Conservation (phyloP, 1,140 invertebrate genomes). For the Drosophila nikananu region DNA sequence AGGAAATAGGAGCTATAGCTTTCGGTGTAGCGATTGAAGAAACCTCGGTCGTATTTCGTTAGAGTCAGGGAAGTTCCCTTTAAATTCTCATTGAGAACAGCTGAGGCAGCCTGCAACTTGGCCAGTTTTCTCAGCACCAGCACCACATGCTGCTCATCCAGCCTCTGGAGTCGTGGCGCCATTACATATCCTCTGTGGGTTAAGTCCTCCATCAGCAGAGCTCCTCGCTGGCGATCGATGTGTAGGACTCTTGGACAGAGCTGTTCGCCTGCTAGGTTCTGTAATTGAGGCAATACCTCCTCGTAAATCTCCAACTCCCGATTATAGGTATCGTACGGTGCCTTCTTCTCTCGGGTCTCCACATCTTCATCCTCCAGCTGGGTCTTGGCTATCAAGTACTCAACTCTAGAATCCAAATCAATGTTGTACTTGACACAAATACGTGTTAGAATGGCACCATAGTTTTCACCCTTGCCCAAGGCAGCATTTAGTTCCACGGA, state of each 20-base stretch:
- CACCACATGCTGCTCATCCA: slow-evolving; percentile 86
- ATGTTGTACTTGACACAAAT: slow-evolving; percentile 39
- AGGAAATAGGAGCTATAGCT: slow-evolving; percentile 56
- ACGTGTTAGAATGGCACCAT: slow-evolving; percentile 60
- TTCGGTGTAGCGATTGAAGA: slow-evolving; percentile 68
- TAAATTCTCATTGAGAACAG: slow-evolving; percentile 30
- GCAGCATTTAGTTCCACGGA: slow-evolving; percentile 34
- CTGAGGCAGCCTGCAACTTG: slow-evolving; percentile 86
- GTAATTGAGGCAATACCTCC: slow-evolving; percentile 56
- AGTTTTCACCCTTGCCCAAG: slow-evolving; percentile 71
- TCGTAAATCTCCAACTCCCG: slow-evolving; percentile 68
- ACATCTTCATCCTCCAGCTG: slow-evolving; percentile 52
- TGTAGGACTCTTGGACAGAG: slow-evolving; percentile 49
- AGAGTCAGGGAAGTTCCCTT: slow-evolving; percentile 2
- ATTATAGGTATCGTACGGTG: slow-evolving; percentile 64
- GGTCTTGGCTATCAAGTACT: slow-evolving; percentile 61
- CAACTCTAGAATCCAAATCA: background rate
- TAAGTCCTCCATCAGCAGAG: slow-evolving; percentile 64
- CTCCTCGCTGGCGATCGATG: slow-evolving; percentile 46
- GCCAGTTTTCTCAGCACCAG: slow-evolving; percentile 86
- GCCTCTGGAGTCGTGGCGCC: slow-evolving; percentile 86
- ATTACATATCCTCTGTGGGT: slow-evolving; percentile 74
- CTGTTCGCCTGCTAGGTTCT: slow-evolving; percentile 46
- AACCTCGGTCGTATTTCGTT: slow-evolving; percentile 55
- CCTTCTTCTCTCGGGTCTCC: slow-evolving; percentile 45